Base-by-base conservation (phyloP, 2,888 invertebrate genomes). In the Luffia ferchaultella region DNA sequence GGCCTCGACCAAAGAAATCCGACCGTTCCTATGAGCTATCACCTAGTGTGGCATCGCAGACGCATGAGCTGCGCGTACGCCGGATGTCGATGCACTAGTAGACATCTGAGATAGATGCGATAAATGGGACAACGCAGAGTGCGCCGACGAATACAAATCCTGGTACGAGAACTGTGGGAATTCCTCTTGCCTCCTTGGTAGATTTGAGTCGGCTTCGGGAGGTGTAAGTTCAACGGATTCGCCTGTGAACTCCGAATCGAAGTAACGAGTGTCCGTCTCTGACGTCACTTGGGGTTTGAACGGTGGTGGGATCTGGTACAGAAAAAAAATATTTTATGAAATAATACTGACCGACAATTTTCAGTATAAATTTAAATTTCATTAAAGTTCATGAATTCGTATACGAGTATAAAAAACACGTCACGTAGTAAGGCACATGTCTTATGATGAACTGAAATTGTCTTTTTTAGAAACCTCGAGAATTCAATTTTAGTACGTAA, bases 191-290 rank as follows among this genome's bases (percentile, higher is more conserved):
- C 90, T 90, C 62, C 88, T 87, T 56, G 85, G 85, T 42, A 90
- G 76, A 16, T 79, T 80, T 40, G 68, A 58, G 55, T 76, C 85
- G 58, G 87, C 86, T 70, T 94, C 95, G 18, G 97, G 97, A 52
- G 98, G 98, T 54, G 98, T 98, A 60, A 98, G 85, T 79, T 97
- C 95, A 15, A 98, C 97, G 63, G 95, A 93, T 83, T 98, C 97
- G 55, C 96, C 96, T 2, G 98, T 99, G 86, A 99, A 99, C 85
- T 97, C 97, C 55, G 95, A 92, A 83, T 98, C 98, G 80, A 99
- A 99, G 85, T 99, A 98, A 57, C 80, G 78, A 56, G 98, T 98
- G 83, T 99, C 98, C 47, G 94, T 98, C 68, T 98, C 98, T 44
- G 94, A 95, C 55, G 93, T 92, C 59, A 99, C 97, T 79, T 92